A percentile compares a stretch with the other conserved stretches of the same genome.
Evolutionary conservation across 2,888 invertebrate species (phyloP).

Genomic region (Oscheius myriophilus): DNA sequence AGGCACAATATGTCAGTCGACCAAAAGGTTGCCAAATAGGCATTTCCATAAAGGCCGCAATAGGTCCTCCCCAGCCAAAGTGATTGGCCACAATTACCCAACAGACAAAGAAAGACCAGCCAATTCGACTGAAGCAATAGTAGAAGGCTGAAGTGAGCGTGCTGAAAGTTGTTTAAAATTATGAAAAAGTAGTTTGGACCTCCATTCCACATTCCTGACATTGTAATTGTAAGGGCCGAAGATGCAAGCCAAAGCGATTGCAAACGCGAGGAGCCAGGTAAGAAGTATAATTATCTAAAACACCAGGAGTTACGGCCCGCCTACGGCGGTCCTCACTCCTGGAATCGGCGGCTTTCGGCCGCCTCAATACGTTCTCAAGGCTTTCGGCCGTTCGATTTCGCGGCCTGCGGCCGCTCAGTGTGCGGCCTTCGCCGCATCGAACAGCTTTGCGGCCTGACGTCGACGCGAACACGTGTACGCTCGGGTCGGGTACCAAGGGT

Average conservation of each 20-base stretch:
- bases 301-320: no score
- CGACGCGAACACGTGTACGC: no score
- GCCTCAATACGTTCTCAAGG: no score
- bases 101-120: constrained; percentile 71
- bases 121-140: constrained; percentile 63
- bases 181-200: constrained; percentile 9
- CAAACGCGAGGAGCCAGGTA: constrained; percentile 35
- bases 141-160: constrained; percentile 31
- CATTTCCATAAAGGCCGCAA: constrained; percentile 57
- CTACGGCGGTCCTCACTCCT: no score
- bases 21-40: constrained; percentile 80
- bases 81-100: constrained; percentile 73
- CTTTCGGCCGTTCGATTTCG: no score
- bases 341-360: no score
- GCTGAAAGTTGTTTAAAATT: not conserved
- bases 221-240: constrained; percentile 36
- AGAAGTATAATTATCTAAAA: constrained; percentile 13
- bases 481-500: no score
- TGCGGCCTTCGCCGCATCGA: no score
- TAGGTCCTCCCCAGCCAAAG: constrained; percentile 71
- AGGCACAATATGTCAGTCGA: constrained; percentile 89
- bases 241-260: constrained; percentile 32
- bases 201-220: constrained; percentile 36
- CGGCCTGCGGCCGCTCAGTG: no score
- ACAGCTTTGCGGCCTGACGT: no score